Conservation (phyloP, 2,888 invertebrate species). For the Dryococelus australis region DNA sequence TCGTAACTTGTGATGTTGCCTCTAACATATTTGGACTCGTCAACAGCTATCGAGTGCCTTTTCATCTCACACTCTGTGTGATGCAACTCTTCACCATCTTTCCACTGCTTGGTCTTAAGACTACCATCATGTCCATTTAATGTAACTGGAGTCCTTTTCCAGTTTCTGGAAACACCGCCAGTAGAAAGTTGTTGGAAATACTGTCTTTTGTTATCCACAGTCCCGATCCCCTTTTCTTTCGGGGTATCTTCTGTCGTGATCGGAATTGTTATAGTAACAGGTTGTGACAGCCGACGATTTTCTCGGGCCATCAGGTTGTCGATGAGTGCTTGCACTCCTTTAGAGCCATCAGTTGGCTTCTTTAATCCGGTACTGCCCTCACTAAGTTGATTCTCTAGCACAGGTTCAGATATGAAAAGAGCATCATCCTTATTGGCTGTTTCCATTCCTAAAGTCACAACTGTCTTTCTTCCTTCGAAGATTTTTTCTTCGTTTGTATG, state of each 20-base stretch:
- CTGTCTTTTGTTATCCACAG: conserved; percentile 31
- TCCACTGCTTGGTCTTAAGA: conserved; percentile 28
- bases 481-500: not conserved
- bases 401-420: conserved; percentile 5
- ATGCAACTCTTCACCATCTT: conserved; percentile 17
- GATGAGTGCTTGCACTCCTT: conserved; percentile 13
- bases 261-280: conserved; percentile 40
- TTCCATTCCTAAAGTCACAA: conserved; percentile 37
- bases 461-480: conserved; percentile 33
- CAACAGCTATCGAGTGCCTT: conserved; percentile 67
- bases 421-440: not conserved
- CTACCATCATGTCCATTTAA: conserved; percentile 20
- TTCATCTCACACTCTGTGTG: conserved; percentile 54
- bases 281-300: conserved; percentile 27
- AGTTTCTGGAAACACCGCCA: conserved; percentile 25
- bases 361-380: not conserved
- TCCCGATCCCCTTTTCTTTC: conserved; percentile 13
- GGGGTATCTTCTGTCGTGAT: conserved; percentile 34
- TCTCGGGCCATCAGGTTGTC: conserved; percentile 17
- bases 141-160: conserved; percentile 27
- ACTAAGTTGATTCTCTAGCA: not conserved
- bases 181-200: conserved; percentile 40
- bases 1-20: conserved; percentile 23
- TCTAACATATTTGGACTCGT: conserved; percentile 54
- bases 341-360: not conserved